Base-by-base conservation (phyloP, 2,797 vertebrate genomes). In the Mycteria americana region DNA sequence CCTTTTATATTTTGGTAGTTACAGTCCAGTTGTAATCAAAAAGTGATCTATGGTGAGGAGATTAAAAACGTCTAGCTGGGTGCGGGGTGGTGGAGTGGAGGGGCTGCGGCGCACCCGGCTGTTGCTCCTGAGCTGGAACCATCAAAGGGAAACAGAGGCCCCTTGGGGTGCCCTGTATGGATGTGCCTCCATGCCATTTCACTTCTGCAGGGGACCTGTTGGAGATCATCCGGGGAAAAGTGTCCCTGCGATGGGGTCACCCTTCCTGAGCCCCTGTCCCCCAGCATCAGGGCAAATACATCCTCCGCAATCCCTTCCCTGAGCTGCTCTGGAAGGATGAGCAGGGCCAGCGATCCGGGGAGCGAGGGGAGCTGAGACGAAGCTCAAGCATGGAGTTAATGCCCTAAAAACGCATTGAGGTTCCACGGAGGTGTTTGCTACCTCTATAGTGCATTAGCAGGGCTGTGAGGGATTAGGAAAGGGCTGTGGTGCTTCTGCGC, bases 21-120 rank as follows among this genome's bases (percentile, higher is more conserved):
- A 70, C 6, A 24, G 41, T 68, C 65, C 67, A 56, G 23, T 53
- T 53, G 27, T 88, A 87, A 86, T 85, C 41, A 81, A 89, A 51
- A 87, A 72, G 45, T 57, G 30, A 63, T 94, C 92, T 88, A 68
- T 37, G 22, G n/a, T 3, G 13, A 48, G 7, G 33, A 78, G 30
- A 75, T 86, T n/a, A 43, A 79, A 85, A 77, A 63, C 0, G 1
- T 43, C 15, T 72, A 13, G 5, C 22, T 79, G 43, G 28, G 19
- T 59, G 33, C 2, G 1, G 39, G 24, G 24, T 35, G 39, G 25
- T 51, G n/a, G 39, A 63, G 30, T 35, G 24, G 14, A 69, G 46
- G 15, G 28, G 6, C 30, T 79, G 23, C 0, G 0, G 23, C 12
- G 21, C 21, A 30, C 5, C 7, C 1, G 6, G 35, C n/a, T 1